Base-by-base conservation (phyloP, 1,140 invertebrate genomes). In the Apis dorsata region DNA sequence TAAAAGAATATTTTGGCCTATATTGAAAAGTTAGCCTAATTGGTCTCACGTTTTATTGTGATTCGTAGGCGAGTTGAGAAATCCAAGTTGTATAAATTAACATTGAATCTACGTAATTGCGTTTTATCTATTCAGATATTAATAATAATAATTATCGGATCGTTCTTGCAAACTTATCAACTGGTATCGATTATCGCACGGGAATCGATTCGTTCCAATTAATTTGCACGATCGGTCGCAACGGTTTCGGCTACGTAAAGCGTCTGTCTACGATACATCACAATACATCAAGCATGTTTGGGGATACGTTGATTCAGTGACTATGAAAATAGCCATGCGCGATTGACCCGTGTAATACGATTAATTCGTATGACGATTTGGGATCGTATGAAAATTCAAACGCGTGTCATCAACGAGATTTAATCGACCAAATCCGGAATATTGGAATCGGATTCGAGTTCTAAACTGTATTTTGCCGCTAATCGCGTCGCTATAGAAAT, bases 361-460 rank as follows among this genome's bases (percentile, higher is more conserved):
- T 62, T 86, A 86, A 87, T 86, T 87, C 81, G 60, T 70, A 59
- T 79, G 70, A 86, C 59, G n/a, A 44, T 53, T 49, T 44, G 34
- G 34, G 28, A 63, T 83, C 55, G 28, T 53, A 79, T 86, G 85
- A 87, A 86, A 86, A 87, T 87, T 75, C 85, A 77, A 87, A 63
- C 65, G 80, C 51, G 34, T 19, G 57, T 34, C 68, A n/a, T 65
- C 80, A 78, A 72, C 76, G 63, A 60, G 24, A 83, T 79, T 78
- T 86, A 87, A 86, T 87, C 71, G 75, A 49, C 84, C 78, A 34
- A 49, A 44, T 60, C 60, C 55, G 49, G 62, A 44, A 65, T 69
- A 75, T 79, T 21, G 55, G 12, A 21, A 17, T 65, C 65, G 59
- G 53, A 86, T 86, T 63, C 34, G 44, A 65, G 71, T 21, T 13